Conservation (phyloP, 1,140 invertebrate genomes). For the Trypoxylus dichotomus region DNA sequence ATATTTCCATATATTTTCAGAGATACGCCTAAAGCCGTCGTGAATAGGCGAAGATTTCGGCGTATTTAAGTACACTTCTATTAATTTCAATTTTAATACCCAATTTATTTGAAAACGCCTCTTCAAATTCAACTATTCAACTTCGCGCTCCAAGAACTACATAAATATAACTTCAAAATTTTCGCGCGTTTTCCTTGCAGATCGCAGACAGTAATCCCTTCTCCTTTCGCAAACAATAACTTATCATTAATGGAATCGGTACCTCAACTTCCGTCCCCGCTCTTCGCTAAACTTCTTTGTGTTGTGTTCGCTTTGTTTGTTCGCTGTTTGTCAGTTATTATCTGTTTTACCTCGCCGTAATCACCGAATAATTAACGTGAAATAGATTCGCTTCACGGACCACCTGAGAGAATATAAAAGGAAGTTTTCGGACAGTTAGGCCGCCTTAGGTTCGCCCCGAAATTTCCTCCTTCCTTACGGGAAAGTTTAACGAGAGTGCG, state of each 20-base stretch:
- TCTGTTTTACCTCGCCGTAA: background rate
- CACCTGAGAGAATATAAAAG: slow-evolving; percentile 2
- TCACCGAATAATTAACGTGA: slow-evolving; percentile 6
- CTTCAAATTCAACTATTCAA: background rate
- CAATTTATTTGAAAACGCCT: no score
- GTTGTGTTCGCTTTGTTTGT: background rate
- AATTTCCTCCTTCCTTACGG: background rate
- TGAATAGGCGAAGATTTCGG: no score
- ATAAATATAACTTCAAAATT: background rate
- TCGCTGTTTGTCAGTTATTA: slow-evolving; percentile 6
- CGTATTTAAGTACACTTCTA: no score
- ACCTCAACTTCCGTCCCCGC: background rate
- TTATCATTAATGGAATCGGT: background rate
- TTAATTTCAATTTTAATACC: no score
- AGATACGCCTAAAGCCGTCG: no score
- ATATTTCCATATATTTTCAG: no score
- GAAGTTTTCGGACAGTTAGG: background rate
- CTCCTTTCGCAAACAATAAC: background rate
- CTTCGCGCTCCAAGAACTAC: background rate
- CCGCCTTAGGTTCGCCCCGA: background rate
- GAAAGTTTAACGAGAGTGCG: background rate
- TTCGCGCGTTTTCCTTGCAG: background rate
- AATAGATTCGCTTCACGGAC: background rate
- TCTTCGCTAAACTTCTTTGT: background rate
- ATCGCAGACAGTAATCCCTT: background rate